Evolutionary conservation across 2,113 vertebrate genomes (phyloP).

Genomic region (Protobothrops mucrosquamatus): DNA sequence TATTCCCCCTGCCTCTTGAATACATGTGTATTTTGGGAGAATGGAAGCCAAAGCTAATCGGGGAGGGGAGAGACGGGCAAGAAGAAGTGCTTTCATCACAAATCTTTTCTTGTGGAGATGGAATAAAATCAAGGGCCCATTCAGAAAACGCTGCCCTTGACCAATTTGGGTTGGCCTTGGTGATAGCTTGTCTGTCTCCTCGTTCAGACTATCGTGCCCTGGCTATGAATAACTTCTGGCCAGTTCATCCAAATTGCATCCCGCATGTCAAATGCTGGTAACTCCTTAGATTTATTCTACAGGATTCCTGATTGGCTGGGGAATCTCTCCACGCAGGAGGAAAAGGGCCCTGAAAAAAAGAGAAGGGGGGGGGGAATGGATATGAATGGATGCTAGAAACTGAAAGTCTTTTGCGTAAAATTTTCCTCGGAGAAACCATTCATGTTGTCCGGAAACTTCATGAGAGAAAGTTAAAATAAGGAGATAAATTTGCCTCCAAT

Average conservation of each 20-base stretch:
- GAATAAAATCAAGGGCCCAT: not conserved
- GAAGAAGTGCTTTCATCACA: not conserved
- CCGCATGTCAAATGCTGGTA: not conserved
- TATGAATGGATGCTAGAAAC: not conserved
- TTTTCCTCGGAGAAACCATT: not conserved
- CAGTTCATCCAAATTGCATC: not conserved
- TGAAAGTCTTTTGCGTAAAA: not conserved
- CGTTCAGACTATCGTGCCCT: not conserved
- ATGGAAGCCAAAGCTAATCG: not conserved
- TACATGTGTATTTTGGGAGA: not conserved
- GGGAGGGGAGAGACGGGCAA: not conserved
- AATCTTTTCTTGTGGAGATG: not conserved
- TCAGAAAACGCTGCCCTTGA: not conserved
- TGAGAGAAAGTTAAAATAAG: not conserved
- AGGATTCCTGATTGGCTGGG: not conserved
- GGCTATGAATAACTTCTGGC: not conserved
- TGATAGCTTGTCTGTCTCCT: not conserved
- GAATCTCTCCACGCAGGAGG: not conserved
- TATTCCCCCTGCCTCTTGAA: not conserved
- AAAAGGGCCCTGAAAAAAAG: not conserved
- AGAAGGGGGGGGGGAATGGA: not conserved
- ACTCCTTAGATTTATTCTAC: not conserved
- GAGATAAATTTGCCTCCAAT: not conserved
- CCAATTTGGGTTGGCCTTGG: not conserved
- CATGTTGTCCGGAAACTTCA: not conserved